Percentiles rank a stretch among this genome's conserved stretches.
Conservation (phyloP, 2,797 vertebrate species). For the Chaenodraco wilsoni region DNA sequence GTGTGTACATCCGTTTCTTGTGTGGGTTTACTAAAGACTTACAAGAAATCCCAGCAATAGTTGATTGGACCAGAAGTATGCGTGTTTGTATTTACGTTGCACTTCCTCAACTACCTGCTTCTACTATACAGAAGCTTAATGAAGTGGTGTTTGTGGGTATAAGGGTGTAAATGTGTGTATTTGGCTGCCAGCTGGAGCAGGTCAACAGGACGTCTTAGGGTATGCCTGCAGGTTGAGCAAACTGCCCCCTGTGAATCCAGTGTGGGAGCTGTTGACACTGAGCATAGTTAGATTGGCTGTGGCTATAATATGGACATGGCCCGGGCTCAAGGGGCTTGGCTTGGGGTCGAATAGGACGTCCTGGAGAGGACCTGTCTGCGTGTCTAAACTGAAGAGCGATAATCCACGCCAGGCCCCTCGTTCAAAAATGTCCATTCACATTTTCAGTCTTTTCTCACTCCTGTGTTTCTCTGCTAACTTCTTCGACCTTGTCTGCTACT, state of each 20-base stretch:
- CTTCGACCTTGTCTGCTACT: not conserved
- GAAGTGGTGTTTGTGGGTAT: constrained; percentile 43
- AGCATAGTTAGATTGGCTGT: constrained; percentile 66
- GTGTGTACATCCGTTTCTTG: constrained; percentile 24
- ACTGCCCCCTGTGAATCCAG: constrained; percentile 56
- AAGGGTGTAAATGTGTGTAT: constrained; percentile 46
- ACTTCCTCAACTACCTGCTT: constrained; percentile 29
- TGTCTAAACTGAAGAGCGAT: constrained; percentile 53
- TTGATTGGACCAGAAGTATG: constrained; percentile 14
- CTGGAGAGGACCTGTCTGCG: constrained; percentile 52
- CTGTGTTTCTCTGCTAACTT: not conserved
- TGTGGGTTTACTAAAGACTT: constrained; percentile 35
- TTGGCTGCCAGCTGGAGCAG: constrained; percentile 57
- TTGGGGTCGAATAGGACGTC: constrained; percentile 49
- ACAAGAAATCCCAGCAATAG: constrained; percentile 14
- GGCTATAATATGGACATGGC: constrained; percentile 54
- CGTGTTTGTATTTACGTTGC: constrained; percentile 50
- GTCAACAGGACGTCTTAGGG: constrained; percentile 57
- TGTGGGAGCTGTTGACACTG: constrained; percentile 66
- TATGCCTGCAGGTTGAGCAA: constrained; percentile 59
- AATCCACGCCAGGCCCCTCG: constrained; percentile 47
- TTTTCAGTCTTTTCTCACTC: not conserved
- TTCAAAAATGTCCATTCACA: not conserved
- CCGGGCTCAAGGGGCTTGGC: constrained; percentile 43
- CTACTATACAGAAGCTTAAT: constrained; percentile 28